phyloP scores from a whole-genome alignment of 1,140 invertebrate genomes.

The Atopsyche davidsoni region DNA sequence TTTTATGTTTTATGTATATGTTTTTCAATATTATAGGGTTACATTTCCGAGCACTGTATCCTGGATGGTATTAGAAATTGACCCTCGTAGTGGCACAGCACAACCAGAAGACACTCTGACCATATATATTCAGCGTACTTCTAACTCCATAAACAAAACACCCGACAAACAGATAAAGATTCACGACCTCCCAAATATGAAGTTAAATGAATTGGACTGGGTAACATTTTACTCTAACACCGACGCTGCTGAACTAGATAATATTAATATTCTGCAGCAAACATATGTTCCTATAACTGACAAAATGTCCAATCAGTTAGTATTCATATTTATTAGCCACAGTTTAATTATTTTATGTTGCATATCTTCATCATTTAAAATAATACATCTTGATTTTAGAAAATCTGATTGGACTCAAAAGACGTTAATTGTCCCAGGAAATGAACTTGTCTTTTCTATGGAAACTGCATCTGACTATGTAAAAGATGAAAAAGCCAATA shows the following conservation, averaged over 20 bases:
- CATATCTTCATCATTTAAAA: not conserved
- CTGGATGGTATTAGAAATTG: constrained; percentile 92
- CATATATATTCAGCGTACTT: constrained; percentile 60
- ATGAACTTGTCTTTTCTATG: constrained; percentile 89
- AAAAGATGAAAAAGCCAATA: constrained; percentile 76
- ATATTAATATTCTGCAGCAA: not conserved
- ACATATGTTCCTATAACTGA: constrained; percentile 3
- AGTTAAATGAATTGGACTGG: constrained; percentile 22
- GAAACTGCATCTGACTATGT: constrained; percentile 95
- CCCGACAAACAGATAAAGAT: constrained; percentile 32
- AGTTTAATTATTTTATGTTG: not conserved
- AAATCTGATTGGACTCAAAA: constrained; percentile 80
- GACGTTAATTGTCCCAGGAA: constrained; percentile 83
- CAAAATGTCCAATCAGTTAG: constrained; percentile 11
- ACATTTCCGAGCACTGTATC: constrained; percentile 81
- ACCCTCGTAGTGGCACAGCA: constrained; percentile 83
- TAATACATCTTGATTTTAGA: constrained; percentile 49
- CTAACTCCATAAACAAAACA: constrained; percentile 16
- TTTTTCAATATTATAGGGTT: constrained; percentile 53
- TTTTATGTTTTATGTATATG: constrained; percentile 18
- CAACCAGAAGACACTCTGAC: constrained; percentile 91
- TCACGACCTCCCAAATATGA: constrained; percentile 37
- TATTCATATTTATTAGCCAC: not conserved
- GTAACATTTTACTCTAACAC: not conserved
- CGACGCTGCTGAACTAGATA: not conserved